Percentiles rank a stretch among this genome's conserved stretches.
These are phyloP conservation scores for Iguana delicatissima DNA, from an alignment of 2,797 vertebrate species.

Conservation along the genomic window DNA sequence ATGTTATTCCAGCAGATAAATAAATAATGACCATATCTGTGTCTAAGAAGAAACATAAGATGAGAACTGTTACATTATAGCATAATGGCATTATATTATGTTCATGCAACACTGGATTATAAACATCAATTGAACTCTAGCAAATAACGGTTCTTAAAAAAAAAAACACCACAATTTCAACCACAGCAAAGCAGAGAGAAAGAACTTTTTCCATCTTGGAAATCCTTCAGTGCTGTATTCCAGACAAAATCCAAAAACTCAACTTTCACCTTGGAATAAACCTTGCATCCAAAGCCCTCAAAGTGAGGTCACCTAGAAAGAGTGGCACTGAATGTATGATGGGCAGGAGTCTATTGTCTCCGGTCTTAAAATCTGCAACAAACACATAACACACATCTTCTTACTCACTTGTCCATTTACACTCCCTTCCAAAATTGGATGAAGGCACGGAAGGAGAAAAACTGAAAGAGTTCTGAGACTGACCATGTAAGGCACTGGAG, in stretches of 20 bases:
- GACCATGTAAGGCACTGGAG: not conserved
- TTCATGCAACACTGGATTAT: not conserved
- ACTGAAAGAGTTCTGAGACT: not conserved
- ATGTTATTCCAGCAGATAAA: conserved; percentile 94
- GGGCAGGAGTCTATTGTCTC: not conserved
- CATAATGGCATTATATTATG: not conserved
- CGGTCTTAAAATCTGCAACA: not conserved
- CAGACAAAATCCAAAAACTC: not conserved
- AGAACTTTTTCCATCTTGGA: not conserved
- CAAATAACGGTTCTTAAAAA: not conserved
- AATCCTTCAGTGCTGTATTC: not conserved
- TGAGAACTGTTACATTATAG: not conserved
- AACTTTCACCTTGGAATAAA: conserved; percentile 1
- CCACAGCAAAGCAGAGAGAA: not conserved
- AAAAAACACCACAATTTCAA: not conserved
- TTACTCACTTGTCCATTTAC: not conserved
- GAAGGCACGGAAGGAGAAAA: not conserved
- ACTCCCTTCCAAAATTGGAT: not conserved
- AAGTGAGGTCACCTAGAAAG: not conserved
- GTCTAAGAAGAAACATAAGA: conserved; percentile 76
- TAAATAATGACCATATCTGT: conserved; percentile 97
- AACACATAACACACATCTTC: not conserved
- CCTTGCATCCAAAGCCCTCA: not conserved
- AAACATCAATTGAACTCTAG: not conserved
- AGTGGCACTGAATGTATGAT: not conserved